Conservation (phyloP, 1,140 invertebrate genomes). For the Sipha flava region DNA sequence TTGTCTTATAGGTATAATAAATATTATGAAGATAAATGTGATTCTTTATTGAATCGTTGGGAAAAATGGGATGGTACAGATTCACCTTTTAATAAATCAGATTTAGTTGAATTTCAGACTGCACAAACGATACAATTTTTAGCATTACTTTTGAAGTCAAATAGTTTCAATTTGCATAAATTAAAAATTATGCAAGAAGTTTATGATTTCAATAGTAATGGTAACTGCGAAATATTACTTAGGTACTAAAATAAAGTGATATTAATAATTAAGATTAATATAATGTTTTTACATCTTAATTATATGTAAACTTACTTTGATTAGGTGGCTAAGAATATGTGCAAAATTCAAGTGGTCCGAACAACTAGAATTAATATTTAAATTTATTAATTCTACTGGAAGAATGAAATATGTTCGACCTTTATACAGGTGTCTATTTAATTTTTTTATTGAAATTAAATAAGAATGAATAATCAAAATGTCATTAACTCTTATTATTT, state of each 20-base stretch:
- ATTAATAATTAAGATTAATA: too few species aligned
- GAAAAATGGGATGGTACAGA: conserved; percentile 46
- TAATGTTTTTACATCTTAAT: not conserved
- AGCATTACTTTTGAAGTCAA: conserved; percentile 54
- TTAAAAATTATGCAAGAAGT: conserved; percentile 54
- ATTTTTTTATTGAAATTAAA: not conserved
- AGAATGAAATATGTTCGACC: conserved; percentile 86
- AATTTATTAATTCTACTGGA: conserved; percentile 73
- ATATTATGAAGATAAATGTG: conserved; percentile 57
- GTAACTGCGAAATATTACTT: conserved; percentile 70
- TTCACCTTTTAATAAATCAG: conserved; percentile 46
- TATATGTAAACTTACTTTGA: conserved; percentile 30
- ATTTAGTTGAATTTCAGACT: conserved; percentile 53
- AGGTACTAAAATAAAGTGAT: conserved; percentile 39
- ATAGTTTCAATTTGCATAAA: conserved; percentile 50
- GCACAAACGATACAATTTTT: conserved; percentile 66
- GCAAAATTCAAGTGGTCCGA: conserved; percentile 61
- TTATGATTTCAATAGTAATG: conserved; percentile 58
- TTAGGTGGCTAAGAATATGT: conserved; percentile 68
- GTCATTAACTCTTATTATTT: conserved; percentile 1
- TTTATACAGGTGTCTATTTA: conserved; percentile 66
- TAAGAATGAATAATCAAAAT: not conserved
- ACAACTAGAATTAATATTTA: conserved; percentile 55
- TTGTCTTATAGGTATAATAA: conserved; percentile 56
- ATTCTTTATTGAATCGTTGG: conserved; percentile 52